Percentiles rank a stretch among this genome's conserved stretches.
These are phyloP conservation scores for Plebejus argus DNA, from an alignment of 2,888 invertebrate genomes.

Conservation along the genomic window DNA sequence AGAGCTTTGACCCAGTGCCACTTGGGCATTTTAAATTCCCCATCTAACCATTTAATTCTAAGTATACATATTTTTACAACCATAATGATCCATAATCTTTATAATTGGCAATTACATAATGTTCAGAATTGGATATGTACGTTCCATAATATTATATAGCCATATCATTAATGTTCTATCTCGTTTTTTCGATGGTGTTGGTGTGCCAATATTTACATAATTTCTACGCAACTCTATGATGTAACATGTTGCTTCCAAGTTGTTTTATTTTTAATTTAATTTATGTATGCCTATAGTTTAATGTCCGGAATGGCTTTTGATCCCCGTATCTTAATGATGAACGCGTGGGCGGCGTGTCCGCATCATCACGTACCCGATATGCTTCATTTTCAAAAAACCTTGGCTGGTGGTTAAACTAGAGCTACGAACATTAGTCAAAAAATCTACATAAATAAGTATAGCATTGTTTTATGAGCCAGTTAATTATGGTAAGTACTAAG, in stretches of 20 bases:
- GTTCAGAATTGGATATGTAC: neutral
- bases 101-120: neutral
- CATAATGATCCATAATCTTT: neutral
- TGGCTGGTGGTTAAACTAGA: neutral
- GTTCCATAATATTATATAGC: neutral
- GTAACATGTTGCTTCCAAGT: slow-evolving; percentile 3
- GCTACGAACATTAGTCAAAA: too few species aligned
- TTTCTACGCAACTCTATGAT: neutral
- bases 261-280: slow-evolving; percentile 4
- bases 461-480: too few species aligned
- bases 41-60: neutral
- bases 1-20: neutral
- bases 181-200: neutral
- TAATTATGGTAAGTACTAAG: too few species aligned
- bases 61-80: neutral
- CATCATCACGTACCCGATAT: neutral
- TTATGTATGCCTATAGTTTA: slow-evolving; percentile 9
- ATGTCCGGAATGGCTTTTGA: slow-evolving; percentile 18
- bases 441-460: too few species aligned
- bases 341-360: slow-evolving; percentile 3
- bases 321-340: slow-evolving; percentile 13
- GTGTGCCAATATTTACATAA: slow-evolving; percentile 13
- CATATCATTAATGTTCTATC: slow-evolving; percentile 1
- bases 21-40: neutral
- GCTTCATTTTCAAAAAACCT: neutral